Evolutionary conservation across 2,113 vertebrate genomes (phyloP).

Genomic region (Ornithorhynchus anatinus): DNA sequence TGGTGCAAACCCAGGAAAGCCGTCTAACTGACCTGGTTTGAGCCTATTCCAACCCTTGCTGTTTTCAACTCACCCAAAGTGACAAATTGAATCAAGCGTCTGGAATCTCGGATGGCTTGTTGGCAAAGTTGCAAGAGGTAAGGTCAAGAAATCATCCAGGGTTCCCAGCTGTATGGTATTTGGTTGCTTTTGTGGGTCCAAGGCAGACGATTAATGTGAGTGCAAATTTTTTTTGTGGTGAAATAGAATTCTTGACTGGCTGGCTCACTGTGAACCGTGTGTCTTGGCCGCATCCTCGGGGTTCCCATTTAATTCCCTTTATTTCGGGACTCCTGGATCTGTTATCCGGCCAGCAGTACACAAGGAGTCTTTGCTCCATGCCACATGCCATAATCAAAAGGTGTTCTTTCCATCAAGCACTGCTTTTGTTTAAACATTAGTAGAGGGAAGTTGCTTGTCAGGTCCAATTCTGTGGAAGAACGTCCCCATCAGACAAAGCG

Average conservation of each 20-base stretch:
- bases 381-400: conserved; percentile 17
- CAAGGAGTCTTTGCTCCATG: conserved; percentile 13
- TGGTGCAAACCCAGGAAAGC: neutral
- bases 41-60: neutral
- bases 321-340: conserved; percentile 40
- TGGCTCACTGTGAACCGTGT: conserved; percentile 30
- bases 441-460: conserved; percentile 57
- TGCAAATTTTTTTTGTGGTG: conserved; percentile 35
- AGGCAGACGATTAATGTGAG: conserved; percentile 31
- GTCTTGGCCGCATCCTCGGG: conserved; percentile 34
- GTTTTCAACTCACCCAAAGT: neutral
- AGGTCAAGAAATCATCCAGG: conserved; percentile 38
- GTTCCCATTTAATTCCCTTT: conserved; percentile 18
- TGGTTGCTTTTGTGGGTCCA: conserved; percentile 34
- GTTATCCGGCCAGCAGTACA: conserved; percentile 36
- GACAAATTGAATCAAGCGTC: neutral
- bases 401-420: conserved; percentile 43
- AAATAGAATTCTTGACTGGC: conserved; percentile 49
- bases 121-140: conserved; percentile 7
- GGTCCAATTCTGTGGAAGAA: conserved; percentile 66
- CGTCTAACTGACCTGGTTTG: neutral
- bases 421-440: conserved; percentile 72
- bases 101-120: neutral
- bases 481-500: conserved; percentile 73
- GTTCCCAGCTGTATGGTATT: conserved; percentile 17